These are phyloP conservation scores for Lathamus discolor DNA, from an alignment of 2,113 vertebrate species.

Conservation along the genomic window DNA sequence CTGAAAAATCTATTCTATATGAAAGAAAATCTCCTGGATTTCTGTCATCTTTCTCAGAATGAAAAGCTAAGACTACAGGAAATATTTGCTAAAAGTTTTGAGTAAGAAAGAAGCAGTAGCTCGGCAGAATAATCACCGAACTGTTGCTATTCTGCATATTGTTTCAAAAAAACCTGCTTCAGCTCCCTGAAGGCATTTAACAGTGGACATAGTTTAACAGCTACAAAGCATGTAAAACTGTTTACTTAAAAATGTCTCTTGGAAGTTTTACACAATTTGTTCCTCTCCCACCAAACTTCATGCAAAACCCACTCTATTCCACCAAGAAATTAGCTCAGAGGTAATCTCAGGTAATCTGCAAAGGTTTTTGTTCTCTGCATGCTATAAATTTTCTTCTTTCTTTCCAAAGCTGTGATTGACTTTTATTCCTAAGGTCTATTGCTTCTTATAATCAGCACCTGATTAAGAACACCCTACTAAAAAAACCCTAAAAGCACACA, in stretches of 20 bases:
- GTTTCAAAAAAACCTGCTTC: background rate
- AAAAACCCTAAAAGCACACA: background rate
- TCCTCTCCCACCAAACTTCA: background rate
- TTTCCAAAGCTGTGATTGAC: background rate
- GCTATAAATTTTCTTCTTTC: background rate
- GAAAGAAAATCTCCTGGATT: background rate
- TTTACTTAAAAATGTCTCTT: background rate
- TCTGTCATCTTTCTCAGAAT: background rate
- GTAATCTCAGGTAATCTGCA: background rate
- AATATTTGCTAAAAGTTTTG: background rate
- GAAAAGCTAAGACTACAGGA: background rate
- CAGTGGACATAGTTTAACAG: background rate
- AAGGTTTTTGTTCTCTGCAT: background rate
- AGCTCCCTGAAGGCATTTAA: background rate
- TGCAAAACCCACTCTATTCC: background rate
- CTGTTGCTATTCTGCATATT: background rate
- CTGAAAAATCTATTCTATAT: background rate
- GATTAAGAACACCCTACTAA: background rate
- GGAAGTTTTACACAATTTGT: background rate
- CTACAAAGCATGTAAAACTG: background rate
- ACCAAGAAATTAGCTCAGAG: background rate
- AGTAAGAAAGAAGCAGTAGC: background rate
- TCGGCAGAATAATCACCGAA: background rate
- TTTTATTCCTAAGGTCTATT: background rate
- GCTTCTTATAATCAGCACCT: background rate